Evolutionary conservation across 2,888 invertebrate genomes (phyloP).

Genomic region (Argyra leucocephala): DNA sequence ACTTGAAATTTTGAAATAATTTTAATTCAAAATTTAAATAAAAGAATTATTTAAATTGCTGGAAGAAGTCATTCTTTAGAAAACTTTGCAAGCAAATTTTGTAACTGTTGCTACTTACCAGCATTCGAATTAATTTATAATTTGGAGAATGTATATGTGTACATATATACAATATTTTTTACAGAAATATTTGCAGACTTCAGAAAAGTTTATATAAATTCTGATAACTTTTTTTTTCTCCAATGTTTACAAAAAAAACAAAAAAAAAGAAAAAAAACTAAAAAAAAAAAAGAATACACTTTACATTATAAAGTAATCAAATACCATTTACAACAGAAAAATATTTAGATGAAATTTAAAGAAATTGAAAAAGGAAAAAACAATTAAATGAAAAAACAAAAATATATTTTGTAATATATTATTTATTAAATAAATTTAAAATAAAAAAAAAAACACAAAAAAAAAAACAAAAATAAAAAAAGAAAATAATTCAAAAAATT

Average conservation of each 20-base stretch:
- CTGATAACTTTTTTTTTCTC: too few relatives aligned
- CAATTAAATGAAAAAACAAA: background rate
- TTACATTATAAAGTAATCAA: background rate
- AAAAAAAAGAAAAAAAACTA: slow-evolving; percentile 21
- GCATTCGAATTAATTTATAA: too few relatives aligned
- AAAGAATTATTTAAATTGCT: too few relatives aligned
- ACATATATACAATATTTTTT: too few relatives aligned
- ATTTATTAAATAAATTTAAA: slow-evolving; percentile 12
- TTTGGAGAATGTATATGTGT: too few relatives aligned
- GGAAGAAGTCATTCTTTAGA: too few relatives aligned
- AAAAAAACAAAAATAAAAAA: slow-evolving; percentile 26
- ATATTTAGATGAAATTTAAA: slow-evolving; percentile 1
- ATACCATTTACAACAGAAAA: slow-evolving; percentile 14
- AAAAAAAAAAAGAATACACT: slow-evolving; percentile 18
- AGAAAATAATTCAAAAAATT: slow-evolving; percentile 27
- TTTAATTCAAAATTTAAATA: too few relatives aligned
- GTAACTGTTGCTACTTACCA: too few relatives aligned
- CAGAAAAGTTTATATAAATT: too few relatives aligned
- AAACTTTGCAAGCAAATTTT: too few relatives aligned
- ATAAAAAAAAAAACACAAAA: slow-evolving; percentile 20
- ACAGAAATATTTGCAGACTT: too few relatives aligned
- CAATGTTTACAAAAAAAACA: slow-evolving; percentile 19
- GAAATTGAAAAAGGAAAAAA: background rate
- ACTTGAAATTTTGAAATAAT: too few relatives aligned
- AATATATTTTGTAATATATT: slow-evolving; percentile 3